These are phyloP conservation scores for Euura lappo DNA, from an alignment of 1,140 invertebrate species.

Conservation along the genomic window DNA sequence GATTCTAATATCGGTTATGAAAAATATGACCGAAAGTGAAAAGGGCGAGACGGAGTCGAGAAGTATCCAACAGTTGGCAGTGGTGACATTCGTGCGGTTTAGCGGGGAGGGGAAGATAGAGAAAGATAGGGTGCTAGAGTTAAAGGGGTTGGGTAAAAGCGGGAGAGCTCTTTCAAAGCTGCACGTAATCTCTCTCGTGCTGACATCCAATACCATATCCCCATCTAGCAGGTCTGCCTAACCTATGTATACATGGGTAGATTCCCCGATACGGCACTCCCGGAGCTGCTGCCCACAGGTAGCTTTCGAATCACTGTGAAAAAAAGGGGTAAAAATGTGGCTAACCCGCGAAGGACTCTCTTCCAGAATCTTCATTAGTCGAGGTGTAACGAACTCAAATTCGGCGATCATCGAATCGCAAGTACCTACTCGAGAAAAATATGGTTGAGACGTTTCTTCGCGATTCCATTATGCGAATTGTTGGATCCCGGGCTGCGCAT, in stretches of 20 bases:
- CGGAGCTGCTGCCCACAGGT: slow-evolving; percentile 9
- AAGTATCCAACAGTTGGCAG: slow-evolving; percentile 7
- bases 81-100: not conserved
- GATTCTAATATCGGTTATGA: slow-evolving; percentile 45
- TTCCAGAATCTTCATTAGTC: not conserved
- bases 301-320: too few species aligned
- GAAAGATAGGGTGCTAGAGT: slow-evolving; percentile 10
- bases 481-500: slow-evolving; percentile 24
- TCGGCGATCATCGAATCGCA: slow-evolving; percentile 41
- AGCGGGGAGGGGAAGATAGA: slow-evolving; percentile 10
- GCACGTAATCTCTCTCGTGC: slow-evolving; percentile 45
- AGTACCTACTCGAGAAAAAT: slow-evolving; percentile 21
- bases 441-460: slow-evolving; percentile 21
- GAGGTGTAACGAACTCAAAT: slow-evolving; percentile 18
- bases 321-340: too few species aligned
- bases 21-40: slow-evolving; percentile 39
- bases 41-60: slow-evolving; percentile 14
- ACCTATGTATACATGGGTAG: slow-evolving; percentile 23
- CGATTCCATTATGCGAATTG: slow-evolving; percentile 41
- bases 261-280: slow-evolving; percentile 41
- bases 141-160: not conserved
- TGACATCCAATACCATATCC: slow-evolving; percentile 42
- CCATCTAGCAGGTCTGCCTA: slow-evolving; percentile 30
- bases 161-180: slow-evolving; percentile 37
- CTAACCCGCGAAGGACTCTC: too few species aligned